Evolutionary conservation across 2,888 invertebrate species (phyloP), one percentile per base, ranked within the genome.

Genomic region (Drosophila recens): DNA sequence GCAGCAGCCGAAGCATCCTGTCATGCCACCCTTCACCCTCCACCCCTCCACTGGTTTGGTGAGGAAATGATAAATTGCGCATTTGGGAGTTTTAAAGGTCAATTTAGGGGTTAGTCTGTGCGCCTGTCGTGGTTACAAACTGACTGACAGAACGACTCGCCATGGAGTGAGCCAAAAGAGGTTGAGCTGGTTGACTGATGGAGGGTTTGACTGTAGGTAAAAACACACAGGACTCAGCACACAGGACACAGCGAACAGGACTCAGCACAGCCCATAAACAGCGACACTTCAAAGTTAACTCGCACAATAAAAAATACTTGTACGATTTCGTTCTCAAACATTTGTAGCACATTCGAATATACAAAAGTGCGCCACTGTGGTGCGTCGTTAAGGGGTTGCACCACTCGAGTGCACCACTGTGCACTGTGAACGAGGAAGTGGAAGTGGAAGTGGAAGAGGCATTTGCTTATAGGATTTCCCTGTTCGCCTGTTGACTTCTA

Each of bases 71-170:
- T 92, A 91, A 92, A 92, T 92, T 90, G 91, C 87, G 87, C 90
- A 90, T 91, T 91, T 91, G 91, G 91, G 91, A 91, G 90, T 89
- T 89, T 91, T 91, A 91, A 90, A 84, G 90, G 91, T 91, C 90
- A 91, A 87, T 90, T 91, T 91, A 91, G 91, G 92, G 92, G 90
- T 90, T 84, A 90, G 67, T 84, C 82, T 74, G 74, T 68, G 71
- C 63, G 79, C 61, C 49, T 54, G 43, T 71, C 56, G 69, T 63
- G 69, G 76, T 70, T 70, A 77, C 76, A 72, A 79, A 51, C 72
- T 77, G 83, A 79, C 81, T 69, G 76, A 79, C 76, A 70, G 79
- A 49, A 63, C 57, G 61, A 57, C 58, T 54, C 27, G 36, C 42
- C 51, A 23, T 17, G 34, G 10, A 33, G 17, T 38, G 23, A 30